Conservation (phyloP, 2,888 invertebrate species). For the Epistrophella euchroma region DNA sequence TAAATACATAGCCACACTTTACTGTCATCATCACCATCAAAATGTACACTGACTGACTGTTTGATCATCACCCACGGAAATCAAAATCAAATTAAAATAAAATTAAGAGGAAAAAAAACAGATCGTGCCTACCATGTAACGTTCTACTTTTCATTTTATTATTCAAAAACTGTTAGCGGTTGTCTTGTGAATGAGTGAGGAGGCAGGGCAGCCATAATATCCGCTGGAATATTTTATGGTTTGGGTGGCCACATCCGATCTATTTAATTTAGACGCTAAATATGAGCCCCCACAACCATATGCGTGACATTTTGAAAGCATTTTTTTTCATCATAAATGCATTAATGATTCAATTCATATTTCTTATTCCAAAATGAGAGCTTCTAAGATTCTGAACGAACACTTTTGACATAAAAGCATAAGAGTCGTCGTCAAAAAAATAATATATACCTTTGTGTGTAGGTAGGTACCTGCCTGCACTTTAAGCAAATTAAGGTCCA, state of each 20-base stretch:
- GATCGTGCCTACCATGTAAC: constrained; percentile 64
- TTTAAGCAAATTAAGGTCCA: constrained; percentile 33
- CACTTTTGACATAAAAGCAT: background rate
- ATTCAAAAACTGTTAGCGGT: constrained; percentile 67
- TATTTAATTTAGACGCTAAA: constrained; percentile 58
- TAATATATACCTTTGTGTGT: background rate
- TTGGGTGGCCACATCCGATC: constrained; percentile 73
- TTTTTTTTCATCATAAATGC: background rate
- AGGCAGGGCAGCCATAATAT: constrained; percentile 50
- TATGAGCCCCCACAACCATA: constrained; percentile 41
- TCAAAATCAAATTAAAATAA: constrained; percentile 41
- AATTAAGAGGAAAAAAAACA: constrained; percentile 20
- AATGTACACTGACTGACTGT: background rate
- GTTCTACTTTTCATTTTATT: constrained; percentile 69
- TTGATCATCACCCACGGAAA: constrained; percentile 70
- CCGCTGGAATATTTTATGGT: constrained; percentile 42
- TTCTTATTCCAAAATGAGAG: constrained; percentile 33
- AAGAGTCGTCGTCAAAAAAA: background rate
- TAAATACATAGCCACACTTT: constrained; percentile 22
- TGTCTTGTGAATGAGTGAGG: constrained; percentile 49
- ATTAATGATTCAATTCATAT: constrained; percentile 60
- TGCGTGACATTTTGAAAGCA: constrained; percentile 33
- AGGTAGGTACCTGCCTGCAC: background rate
- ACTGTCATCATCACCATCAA: constrained; percentile 55
- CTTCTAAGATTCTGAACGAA: constrained; percentile 28